Evolutionary conservation across 2,797 vertebrate species (phyloP).

Genomic region (Poecilia picta): DNA sequence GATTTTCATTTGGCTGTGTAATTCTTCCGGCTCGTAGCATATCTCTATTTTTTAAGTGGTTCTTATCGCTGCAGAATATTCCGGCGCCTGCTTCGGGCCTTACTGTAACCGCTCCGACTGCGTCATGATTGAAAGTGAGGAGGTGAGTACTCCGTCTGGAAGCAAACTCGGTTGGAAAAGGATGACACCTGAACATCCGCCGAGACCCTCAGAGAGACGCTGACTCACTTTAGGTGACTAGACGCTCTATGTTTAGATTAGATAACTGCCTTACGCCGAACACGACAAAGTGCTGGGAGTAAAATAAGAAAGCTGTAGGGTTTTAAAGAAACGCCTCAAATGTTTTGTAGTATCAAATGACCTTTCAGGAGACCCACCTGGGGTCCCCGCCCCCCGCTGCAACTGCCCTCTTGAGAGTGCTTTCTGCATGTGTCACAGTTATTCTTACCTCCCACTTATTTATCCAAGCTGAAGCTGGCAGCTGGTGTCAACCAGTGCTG

Average conservation of each 20-base stretch:
- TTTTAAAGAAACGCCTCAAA: neutral
- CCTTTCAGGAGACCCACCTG: slow-evolving; percentile 24
- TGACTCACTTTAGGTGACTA: neutral
- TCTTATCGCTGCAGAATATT: slow-evolving; percentile 14
- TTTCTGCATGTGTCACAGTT: slow-evolving; percentile 68
- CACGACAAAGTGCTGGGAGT: neutral
- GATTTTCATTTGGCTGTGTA: neutral
- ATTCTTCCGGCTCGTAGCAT: neutral
- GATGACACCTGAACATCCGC: neutral
- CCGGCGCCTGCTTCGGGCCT: neutral
- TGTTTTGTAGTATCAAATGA: neutral
- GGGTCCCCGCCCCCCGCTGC: slow-evolving; percentile 37
- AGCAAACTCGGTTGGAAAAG: slow-evolving; percentile 4
- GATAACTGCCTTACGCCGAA: neutral
- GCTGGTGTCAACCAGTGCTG: slow-evolving; percentile 68
- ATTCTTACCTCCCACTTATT: slow-evolving; percentile 67
- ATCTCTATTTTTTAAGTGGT: neutral
- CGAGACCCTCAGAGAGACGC: slow-evolving; percentile 1
- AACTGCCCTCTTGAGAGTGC: slow-evolving; percentile 50
- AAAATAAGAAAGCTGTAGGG: neutral
- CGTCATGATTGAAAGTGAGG: slow-evolving; percentile 1
- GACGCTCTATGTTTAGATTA: slow-evolving; percentile 1
- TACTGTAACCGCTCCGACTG: neutral
- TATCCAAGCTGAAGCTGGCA: slow-evolving; percentile 38
- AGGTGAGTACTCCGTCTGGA: slow-evolving; percentile 9